These are phyloP conservation scores for Spheniscus mendiculus DNA, from an alignment of 2,113 vertebrate genomes.

Conservation along the genomic window DNA sequence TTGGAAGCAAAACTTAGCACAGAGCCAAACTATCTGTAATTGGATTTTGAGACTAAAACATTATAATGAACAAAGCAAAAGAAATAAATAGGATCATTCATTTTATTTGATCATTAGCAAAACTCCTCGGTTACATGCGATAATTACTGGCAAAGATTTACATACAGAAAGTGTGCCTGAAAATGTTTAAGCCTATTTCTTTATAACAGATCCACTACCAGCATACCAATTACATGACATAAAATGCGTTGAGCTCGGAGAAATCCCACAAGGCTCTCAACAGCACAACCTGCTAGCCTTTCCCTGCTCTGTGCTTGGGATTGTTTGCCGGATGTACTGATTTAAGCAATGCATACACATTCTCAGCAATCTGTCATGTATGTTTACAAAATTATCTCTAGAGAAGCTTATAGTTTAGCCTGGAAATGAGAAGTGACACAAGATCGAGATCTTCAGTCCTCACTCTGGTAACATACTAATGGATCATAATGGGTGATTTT, in stretches of 20 bases:
- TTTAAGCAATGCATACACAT: neutral
- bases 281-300: conserved; percentile 4
- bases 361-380: conserved; percentile 19
- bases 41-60: conserved; percentile 25
- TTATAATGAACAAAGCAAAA: neutral
- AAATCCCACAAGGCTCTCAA: conserved; percentile 39
- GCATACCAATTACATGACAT: conserved; percentile 37
- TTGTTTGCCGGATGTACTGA: neutral
- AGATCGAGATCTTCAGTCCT: conserved; percentile 22
- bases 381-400: conserved; percentile 41
- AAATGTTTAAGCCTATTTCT: neutral
- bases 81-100: conserved; percentile 12
- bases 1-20: conserved; percentile 18
- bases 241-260: neutral
- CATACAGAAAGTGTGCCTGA: neutral
- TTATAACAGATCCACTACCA: neutral
- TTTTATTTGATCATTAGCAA: conserved; percentile 2
- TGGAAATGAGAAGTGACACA: conserved; percentile 20
- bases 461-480: neutral
- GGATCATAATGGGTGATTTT: conserved; percentile 26
- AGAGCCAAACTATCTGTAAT: neutral
- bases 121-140: neutral
- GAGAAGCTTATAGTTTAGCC: neutral
- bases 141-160: conserved; percentile 18
- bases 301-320: neutral